Base-by-base conservation (phyloP, 2,888 invertebrate genomes). In the Folsomia candida region DNA sequence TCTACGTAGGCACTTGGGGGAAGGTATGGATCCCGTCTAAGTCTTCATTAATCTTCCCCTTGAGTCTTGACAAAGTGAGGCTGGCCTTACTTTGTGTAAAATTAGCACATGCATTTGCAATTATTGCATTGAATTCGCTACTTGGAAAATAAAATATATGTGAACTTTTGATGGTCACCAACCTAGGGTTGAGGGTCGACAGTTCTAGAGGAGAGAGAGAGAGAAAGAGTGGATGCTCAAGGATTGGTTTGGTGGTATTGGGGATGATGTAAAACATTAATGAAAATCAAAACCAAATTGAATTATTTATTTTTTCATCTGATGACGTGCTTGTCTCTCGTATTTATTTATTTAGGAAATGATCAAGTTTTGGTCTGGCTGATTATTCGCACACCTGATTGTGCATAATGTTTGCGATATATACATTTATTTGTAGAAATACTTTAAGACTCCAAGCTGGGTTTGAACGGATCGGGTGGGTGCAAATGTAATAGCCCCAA, bases 131-230 rank as follows among this genome's bases (percentile, higher is more conserved):
- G 37, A 57, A 25, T 11, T 22, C 4, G 29, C 14, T 20, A 25
- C 51, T 20, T 26, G 58, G 54, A 54, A 51, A 18, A 57, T 18
- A 20, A 61, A 47, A 51, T 58, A 61, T 62, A 66, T 66, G 62
- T 72, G 72, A 65, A 62, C 68, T 66, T 61, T 68, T 66, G 66
- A 64, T 61, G 72, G 65, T 61, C 69, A 72, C 6, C 4, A 6
- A 18, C 6, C 20, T 14, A 54, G 54, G 54, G 54, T 54, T 54
- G 54, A 54, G 54, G 54, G 54, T 54, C 54, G 20, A 6, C 20
- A 54, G 22, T 54, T n/a, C 54, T 54, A 54, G 54, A 54, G 22
- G n/a, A n/a, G n/a, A n/a, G n/a, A n/a, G n/a, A n/a, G n/a, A n/a
- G n/a, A n/a, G n/a, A n/a, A n/a, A n/a, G n/a, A 54, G 20, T n/a